Evolutionary conservation across 2,797 vertebrate species (phyloP), one percentile per base, ranked within the genome.

Genomic region (Falco berigora): DNA sequence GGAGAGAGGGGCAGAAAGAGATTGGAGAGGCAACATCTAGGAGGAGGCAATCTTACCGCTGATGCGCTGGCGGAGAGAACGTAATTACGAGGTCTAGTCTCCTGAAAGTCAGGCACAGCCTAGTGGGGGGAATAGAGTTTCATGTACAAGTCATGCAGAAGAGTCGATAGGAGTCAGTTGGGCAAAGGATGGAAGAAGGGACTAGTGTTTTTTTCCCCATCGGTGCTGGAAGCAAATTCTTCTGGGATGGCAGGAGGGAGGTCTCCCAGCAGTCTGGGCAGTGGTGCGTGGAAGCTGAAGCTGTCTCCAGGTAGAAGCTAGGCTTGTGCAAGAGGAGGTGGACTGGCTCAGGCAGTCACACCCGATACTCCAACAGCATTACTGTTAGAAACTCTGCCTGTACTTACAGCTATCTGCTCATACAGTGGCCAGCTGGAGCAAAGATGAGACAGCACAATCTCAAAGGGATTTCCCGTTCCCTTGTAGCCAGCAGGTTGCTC

Each of bases 11-110:
- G 94, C 92, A 85, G 84, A 58, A 82, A 28, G 88, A 93, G 91
- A 85, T 12, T 59, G 78, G 91, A 68, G 79, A 79, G 85, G 92
- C 63, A 83, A n/a, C 30, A 58, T 64, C 92, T 38, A 81, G 63
- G 86, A 49, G 86, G 38, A 79, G 79, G 95, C 90, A 90, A 72
- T 98, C 99, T 99, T 99, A 99, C 99, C 98, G 99, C 99, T 94
- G 99, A 99, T 71, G 99, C 99, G 94, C 99, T 99, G 98, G 99
- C 99, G 85, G 99, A 99, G 92, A 99, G 99, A 96, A 99, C 98
- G 96, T 99, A 99, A 98, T 99, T 99, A 98, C 99, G 99, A 59
- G 99, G 98, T 98, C 99, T 99, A 98, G 99, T 99, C 98, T 99
- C 99, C 97, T 99, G 99, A 98, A 99, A 99, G 98, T 99, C 99